Evolutionary conservation across 2,888 invertebrate species (phyloP), one percentile per base, ranked within the genome.

Genomic region (Mesoligia furuncula): DNA sequence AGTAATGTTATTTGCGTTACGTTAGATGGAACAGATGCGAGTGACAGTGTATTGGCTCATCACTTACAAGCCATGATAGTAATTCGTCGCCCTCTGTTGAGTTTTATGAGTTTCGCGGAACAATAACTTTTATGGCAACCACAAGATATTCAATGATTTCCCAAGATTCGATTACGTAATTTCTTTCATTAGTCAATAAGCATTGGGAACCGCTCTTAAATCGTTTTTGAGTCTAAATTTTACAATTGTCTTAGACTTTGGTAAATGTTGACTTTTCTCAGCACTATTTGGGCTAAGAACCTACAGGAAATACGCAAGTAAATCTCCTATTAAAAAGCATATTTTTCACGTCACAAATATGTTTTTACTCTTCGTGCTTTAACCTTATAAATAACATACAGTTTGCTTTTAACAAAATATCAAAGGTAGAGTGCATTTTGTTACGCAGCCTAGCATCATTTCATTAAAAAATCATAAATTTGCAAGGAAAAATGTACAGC

Each of bases 91-190:
- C 39, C 86, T 51, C 73, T 62, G 75, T 86, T 83, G 86, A 78
- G 71, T 84, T 85, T 86, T 86, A 84, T 31, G 45, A 54, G 86
- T 75, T 84, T 65, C 73, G 75, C 73, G 74, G 83, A 78, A 84
- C 86, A 83, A 78, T 86, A 75, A 83, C 54, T 73, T 83, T 86
- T 78, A 86, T 78, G 42, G 74, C 36, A 39, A 61, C 45, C 54
- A 62, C 62, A 57, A 85, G 24, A 54, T 48, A 24, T 62, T 73
- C 48, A 51, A 68, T 79, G 71, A 66, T 76, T 81, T n/a, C 48
- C 36, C 51, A 70, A 81, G 70, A 62, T 73, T 74, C 11, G n/a
- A 42, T 82, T 62, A 75, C 83, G 69, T 75, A 54, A 77, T 64
- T 59, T 61, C 11, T 51, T 76, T 51, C 54, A 27, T 45, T 57